phyloP scores from a whole-genome alignment of 2,113 vertebrate species.

The Epinephelus moara region DNA sequence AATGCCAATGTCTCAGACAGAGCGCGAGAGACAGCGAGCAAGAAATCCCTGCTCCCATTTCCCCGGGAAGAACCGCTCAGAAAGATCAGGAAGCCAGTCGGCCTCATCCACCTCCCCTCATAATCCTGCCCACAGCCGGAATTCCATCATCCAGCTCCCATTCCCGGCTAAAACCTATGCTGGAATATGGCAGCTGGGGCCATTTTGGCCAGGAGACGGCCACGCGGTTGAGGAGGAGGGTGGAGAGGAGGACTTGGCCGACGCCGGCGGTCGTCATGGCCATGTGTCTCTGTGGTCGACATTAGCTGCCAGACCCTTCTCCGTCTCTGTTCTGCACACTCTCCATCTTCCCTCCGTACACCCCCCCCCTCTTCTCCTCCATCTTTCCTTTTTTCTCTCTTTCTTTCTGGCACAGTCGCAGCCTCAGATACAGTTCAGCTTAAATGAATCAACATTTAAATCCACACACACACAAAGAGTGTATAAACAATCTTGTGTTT shows the following conservation, averaged over 20 bases:
- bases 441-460: slow-evolving; percentile 76
- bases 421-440: slow-evolving; percentile 64
- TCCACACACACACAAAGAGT: slow-evolving; percentile 27
- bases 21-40: slow-evolving; percentile 19
- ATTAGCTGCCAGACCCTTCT: slow-evolving; percentile 67
- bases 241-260: slow-evolving; percentile 72
- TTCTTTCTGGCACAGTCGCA: slow-evolving; percentile 65
- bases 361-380: neutral
- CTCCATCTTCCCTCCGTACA: slow-evolving; percentile 14
- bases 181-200: slow-evolving; percentile 68
- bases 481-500: slow-evolving; percentile 37
- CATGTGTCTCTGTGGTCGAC: slow-evolving; percentile 69
- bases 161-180: slow-evolving; percentile 63
- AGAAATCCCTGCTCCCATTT: slow-evolving; percentile 71
- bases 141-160: slow-evolving; percentile 77
- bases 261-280: slow-evolving; percentile 50
- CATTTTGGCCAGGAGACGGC: slow-evolving; percentile 68
- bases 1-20: slow-evolving; percentile 48
- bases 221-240: slow-evolving; percentile 51
- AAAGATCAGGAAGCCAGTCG: slow-evolving; percentile 71
- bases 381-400: slow-evolving; percentile 23
- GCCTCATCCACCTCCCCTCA: slow-evolving; percentile 64
- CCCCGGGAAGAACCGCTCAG: slow-evolving; percentile 61
- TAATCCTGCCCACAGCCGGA: slow-evolving; percentile 73
- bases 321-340: slow-evolving; percentile 31